phyloP scores from a whole-genome alignment of 35 echinoderm and acorn worm species.

The Ptychodera flava region DNA sequence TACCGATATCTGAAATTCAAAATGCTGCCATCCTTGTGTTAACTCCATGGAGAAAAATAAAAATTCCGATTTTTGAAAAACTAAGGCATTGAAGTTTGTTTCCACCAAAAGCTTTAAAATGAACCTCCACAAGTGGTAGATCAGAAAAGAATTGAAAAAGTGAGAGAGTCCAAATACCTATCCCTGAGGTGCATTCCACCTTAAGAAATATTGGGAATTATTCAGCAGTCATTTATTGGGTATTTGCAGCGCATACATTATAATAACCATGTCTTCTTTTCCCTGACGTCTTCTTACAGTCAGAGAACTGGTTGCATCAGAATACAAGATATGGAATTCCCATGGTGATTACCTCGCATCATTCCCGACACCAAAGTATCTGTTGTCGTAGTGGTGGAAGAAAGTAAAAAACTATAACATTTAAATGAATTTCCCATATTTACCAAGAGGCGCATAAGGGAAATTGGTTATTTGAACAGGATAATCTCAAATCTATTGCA shows the following conservation, averaged over 20 bases:
- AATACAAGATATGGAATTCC: slow-evolving; percentile 72
- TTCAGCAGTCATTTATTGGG: neutral
- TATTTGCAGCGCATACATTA: neutral
- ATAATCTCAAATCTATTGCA: too few species aligned
- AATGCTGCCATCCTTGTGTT: too few species aligned
- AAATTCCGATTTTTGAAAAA: too few species aligned
- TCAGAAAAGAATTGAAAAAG: neutral
- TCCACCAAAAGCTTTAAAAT: neutral
- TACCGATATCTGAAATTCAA: too few species aligned
- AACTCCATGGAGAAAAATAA: too few species aligned
- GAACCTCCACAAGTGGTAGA: neutral
- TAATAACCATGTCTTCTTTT: neutral
- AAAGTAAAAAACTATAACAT: too few species aligned
- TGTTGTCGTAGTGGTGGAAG: neutral
- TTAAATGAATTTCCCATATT: too few species aligned
- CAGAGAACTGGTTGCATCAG: slow-evolving; percentile 37
- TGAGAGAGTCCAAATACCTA: neutral
- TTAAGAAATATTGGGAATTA: neutral
- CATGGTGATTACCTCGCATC: slow-evolving; percentile 52
- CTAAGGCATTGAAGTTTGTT: neutral
- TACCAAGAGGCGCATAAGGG: too few species aligned
- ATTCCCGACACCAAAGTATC: slow-evolving; percentile 2
- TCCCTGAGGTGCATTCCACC: neutral
- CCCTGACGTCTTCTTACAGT: slow-evolving; percentile 21
- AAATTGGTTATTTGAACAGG: too few species aligned